Evolutionary conservation across 2,797 vertebrate species (phyloP), one percentile per base, ranked within the genome.

Genomic region (Coregonus ussuriensis): DNA sequence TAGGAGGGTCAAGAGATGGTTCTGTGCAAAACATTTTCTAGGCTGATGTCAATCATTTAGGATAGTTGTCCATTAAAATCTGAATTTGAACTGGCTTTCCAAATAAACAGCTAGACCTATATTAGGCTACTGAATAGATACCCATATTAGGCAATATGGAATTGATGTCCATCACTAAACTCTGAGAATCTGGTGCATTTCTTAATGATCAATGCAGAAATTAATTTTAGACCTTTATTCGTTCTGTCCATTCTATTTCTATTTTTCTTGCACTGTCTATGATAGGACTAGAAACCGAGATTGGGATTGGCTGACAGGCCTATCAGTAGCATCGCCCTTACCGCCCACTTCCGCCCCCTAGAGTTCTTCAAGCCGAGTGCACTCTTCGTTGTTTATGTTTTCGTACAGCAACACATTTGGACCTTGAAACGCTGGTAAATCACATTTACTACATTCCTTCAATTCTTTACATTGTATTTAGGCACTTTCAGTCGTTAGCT

Each of bases 311-410:
- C 78, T 77, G 52, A 7, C 5, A 5, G 0, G 3, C 16, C 77
- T 80, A 87, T 88, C 93, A 89, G 65, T 94, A 88, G 89, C 75
- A 1, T 31, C 89, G 91, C 76, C 91, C 91, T 92, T 89, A 29
- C 83, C 85, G 85, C 87, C 91, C 62, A 88, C 86, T 88, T 92
- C 93, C 91, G 89, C 85, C 77, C 81, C 71, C 77, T 76, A 81
- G 77, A 78, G 74, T 82, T 67, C 82, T 76, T 74, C 56, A 79
- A 77, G 77, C 74, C 75, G 81, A 75, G 73, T 53, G 75, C 78
- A 77, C 77, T 75, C 66, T 65, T 83, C 67, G 79, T 82, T 81
- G 85, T 90, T 90, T 89, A 87, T 79, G 72, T 82, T 66, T n/a
- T n/a, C 37, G 51, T 37, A 59, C 75, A 74, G 52, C 80, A 7